Conservation (phyloP, 1,140 invertebrate species). For the Meteorus sp. region DNA sequence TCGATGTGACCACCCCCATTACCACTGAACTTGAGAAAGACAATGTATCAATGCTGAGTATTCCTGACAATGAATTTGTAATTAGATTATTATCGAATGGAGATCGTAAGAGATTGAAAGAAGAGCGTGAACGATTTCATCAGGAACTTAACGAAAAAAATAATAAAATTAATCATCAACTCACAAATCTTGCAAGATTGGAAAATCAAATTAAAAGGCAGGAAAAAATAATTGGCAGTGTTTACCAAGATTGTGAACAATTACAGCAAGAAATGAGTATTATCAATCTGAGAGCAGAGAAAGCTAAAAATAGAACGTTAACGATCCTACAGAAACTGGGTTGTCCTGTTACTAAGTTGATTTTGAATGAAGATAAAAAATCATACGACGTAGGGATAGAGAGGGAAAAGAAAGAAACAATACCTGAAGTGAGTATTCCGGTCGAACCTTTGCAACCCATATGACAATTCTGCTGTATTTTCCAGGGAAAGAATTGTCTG, state of each 20-base stretch:
- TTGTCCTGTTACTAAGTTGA: too few species aligned
- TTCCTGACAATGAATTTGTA: constrained; percentile 68
- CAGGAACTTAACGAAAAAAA: constrained; percentile 98
- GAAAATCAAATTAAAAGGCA: constrained; percentile 98
- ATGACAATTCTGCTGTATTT: constrained; percentile 85
- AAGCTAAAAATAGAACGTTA: constrained; percentile 98
- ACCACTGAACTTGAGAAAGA: constrained; percentile 50
- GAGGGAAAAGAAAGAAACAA: constrained; percentile 87
- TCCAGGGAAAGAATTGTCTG: too few species aligned
- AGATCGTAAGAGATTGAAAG: constrained; percentile 78
- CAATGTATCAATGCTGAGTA: constrained; percentile 70
- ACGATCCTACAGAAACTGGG: constrained; percentile 95
- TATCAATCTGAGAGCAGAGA: constrained; percentile 96
- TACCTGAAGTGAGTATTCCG: constrained; percentile 64
- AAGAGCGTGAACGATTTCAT: constrained; percentile 90
- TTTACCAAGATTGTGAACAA: constrained; percentile 88
- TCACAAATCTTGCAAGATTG: constrained; percentile 93
- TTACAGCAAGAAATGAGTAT: constrained; percentile 93
- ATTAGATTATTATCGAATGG: constrained; percentile 74
- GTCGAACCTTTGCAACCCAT: constrained; percentile 87
- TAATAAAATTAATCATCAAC: constrained; percentile 98
- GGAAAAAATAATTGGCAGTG: constrained; percentile 88
- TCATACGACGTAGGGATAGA: constrained; percentile 95
- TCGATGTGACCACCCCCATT: constrained; percentile 61
- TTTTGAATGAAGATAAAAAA: constrained; percentile 99